These are phyloP conservation scores for Thamnaconus septentrionalis DNA, from an alignment of 2,113 vertebrate genomes.

Conservation along the genomic window DNA sequence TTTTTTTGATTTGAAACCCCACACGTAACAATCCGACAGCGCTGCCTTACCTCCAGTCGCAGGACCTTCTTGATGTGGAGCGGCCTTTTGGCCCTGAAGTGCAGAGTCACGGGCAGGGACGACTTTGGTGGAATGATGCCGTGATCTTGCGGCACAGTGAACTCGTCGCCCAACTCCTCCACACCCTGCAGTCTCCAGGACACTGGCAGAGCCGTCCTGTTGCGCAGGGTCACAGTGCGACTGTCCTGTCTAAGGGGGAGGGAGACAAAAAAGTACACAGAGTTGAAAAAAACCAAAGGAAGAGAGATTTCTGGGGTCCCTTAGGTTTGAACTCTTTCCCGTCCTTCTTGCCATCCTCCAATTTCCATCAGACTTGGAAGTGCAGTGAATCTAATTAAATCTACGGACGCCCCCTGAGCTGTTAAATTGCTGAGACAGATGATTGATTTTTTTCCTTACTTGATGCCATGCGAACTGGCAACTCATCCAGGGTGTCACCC, in stretches of 20 bases:
- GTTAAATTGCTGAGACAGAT: too few relatives aligned
- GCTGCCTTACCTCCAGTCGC: constrained; percentile 77
- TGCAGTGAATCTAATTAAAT: too few relatives aligned
- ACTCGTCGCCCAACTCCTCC: constrained; percentile 82
- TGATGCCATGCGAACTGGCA: too few relatives aligned
- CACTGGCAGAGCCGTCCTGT: constrained; percentile 74
- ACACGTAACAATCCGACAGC: neutral
- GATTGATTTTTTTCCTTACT: too few relatives aligned
- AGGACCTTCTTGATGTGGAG: constrained; percentile 78
- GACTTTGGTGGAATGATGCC: constrained; percentile 73
- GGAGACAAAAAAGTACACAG: neutral
- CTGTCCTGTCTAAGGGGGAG: constrained; percentile 72
- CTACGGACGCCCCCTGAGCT: too few relatives aligned
- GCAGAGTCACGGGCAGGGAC: constrained; percentile 70
- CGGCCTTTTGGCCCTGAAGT: constrained; percentile 78
- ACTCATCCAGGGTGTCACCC: too few relatives aligned
- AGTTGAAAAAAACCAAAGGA: neutral
- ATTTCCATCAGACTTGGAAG: too few relatives aligned
- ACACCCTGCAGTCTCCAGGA: constrained; percentile 84
- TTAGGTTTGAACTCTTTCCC: too few relatives aligned
- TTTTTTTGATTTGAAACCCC: too few relatives aligned
- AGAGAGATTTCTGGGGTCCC: neutral
- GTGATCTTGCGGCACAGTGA: constrained; percentile 70
- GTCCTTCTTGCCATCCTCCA: too few relatives aligned
- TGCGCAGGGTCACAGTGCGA: constrained; percentile 74